Evolutionary conservation across 2,797 vertebrate genomes (phyloP), one percentile per base, ranked within the genome.

Genomic region (Manis crassicaudata): DNA sequence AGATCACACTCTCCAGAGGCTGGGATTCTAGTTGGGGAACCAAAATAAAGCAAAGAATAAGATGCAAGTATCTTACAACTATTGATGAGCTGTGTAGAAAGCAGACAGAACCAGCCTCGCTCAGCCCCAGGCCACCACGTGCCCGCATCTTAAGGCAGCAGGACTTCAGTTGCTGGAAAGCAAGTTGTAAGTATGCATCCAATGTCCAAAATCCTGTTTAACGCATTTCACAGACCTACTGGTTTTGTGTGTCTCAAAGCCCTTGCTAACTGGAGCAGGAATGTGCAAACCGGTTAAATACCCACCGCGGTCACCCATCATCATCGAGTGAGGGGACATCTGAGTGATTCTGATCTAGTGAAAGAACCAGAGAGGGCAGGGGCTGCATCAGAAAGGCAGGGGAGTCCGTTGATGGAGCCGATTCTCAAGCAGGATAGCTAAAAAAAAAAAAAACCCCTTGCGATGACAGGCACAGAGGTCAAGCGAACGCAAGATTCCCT

Each of bases 281-380:
- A 80, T 8, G 80, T 17, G 60, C 29, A n/a, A 50, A 84, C 23
- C 3, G 21, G 14, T 67, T 43, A 29, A 68, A 40, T 2, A 29
- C 4, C 13, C 0, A 0, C 6, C 0, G 0, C 6, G 12, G 0
- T 7, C 17, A 6, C 62, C 60, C n/a, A 21, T 0, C 1, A 0
- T 10, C 27, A 20, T 2, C 50, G 40, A 67, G 27, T 29, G 56
- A 35, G 25, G 32, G 11, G 9, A 5, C 13, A 0, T 25, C 35
- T 29, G 82, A 37, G 52, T n/a, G 6, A 27, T 1, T n/a, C 60
- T 13, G 76, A 16, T 8, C n/a, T 29, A 27, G 54, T 2, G 4
- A 35, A 6, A 58, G 67, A 65, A 37, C 13, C 4, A 6, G 76
- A 17, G 37, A 52, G 18, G n/a, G 32, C 0, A 1, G 58, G 27